A percentile compares a stretch with the other conserved stretches of the same genome.
Evolutionary conservation across 1,140 invertebrate species (phyloP).

Genomic region (Eueides isabella): DNA sequence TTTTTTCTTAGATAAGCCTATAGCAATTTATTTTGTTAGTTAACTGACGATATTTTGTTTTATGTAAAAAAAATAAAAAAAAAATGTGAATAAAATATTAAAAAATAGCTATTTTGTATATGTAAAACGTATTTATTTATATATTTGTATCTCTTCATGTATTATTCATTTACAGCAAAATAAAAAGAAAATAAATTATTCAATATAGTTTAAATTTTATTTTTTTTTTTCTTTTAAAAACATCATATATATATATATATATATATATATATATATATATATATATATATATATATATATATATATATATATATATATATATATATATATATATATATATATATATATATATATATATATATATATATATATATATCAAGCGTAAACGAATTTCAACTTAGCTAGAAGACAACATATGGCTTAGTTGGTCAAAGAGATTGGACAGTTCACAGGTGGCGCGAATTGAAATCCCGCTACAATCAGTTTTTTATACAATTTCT

Average conservation of each 20-base stretch:
- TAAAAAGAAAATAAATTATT: constrained; percentile 22
- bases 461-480: no score
- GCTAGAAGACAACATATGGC: no score
- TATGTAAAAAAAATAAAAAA: not conserved
- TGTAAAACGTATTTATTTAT: constrained; percentile 31
- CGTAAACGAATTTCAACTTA: no score
- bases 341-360: no score
- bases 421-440: no score
- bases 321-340: no score
- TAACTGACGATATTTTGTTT: constrained; percentile 1
- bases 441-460: no score
- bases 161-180: constrained; percentile 26
- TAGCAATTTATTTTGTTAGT: not conserved
- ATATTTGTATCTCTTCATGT: constrained; percentile 22
- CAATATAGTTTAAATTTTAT: constrained; percentile 22
- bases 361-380: no score
- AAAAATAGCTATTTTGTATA: constrained; percentile 26
- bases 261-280: no score
- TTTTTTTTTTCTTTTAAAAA: not conserved
- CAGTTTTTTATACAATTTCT: no score
- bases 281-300: no score
- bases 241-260: constrained; percentile 1
- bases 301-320: no score
- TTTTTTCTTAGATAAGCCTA: not conserved
- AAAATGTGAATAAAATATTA: not conserved